Evolutionary conservation across 1,140 invertebrate genomes (phyloP).

Genomic region (Ooceraea biroi): DNA sequence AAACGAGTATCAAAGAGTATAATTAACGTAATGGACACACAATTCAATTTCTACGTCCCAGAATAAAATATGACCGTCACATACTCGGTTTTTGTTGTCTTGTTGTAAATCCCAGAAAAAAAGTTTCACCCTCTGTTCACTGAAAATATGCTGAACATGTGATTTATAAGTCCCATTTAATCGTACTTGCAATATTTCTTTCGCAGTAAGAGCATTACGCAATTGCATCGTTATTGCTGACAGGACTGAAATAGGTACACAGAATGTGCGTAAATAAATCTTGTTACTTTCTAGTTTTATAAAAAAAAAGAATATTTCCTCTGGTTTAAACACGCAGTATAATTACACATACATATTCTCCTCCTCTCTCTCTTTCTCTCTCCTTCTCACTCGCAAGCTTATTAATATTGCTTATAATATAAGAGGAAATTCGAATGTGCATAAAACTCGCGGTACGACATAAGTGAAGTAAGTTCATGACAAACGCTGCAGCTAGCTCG

Average conservation of each 20-base stretch:
- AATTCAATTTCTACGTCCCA: not conserved
- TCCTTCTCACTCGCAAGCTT: not conserved
- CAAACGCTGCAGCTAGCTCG: constrained; percentile 38
- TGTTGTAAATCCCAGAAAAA: not conserved
- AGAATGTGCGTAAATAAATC: not conserved
- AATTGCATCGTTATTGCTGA: too few relatives aligned
- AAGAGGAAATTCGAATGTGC: not conserved
- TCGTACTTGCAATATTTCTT: not conserved
- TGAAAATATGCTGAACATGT: not conserved
- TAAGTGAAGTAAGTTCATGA: constrained; percentile 69
- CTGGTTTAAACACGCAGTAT: not conserved
- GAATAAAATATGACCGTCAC: not conserved
- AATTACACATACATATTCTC: too few relatives aligned
- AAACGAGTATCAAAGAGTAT: not conserved
- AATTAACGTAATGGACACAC: not conserved
- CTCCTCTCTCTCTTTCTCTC: not conserved
- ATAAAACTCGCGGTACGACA: constrained; percentile 5
- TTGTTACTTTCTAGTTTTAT: not conserved
- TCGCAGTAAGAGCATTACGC: not conserved
- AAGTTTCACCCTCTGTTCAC: too few relatives aligned
- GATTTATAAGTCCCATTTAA: not conserved
- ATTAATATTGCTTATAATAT: constrained; percentile 11
- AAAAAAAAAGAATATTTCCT: constrained; percentile 2
- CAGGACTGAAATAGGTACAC: not conserved
- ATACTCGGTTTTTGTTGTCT: not conserved